These are phyloP conservation scores for Macrosteles quadrilineatus DNA, from an alignment of 1,140 invertebrate species.

Conservation along the genomic window DNA sequence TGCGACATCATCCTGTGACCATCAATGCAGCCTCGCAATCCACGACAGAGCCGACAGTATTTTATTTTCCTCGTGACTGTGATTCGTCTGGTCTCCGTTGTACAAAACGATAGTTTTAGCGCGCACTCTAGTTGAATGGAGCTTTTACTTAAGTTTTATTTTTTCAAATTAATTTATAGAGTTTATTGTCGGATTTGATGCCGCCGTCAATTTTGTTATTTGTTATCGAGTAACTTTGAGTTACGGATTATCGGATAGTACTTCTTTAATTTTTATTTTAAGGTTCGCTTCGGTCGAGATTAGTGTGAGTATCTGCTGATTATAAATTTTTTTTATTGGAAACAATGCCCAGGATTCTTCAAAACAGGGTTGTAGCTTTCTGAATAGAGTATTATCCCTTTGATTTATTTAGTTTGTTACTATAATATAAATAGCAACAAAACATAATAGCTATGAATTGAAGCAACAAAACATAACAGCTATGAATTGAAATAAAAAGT, in stretches of 20 bases:
- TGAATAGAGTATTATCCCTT: too few species aligned
- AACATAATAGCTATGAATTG: too few species aligned
- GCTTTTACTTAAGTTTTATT: constrained; percentile 24
- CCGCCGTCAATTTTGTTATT: constrained; percentile 5
- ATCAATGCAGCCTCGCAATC: not conserved
- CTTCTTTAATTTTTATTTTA: too few species aligned
- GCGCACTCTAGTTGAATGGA: constrained; percentile 16
- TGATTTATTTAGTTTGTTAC: too few species aligned
- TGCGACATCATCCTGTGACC: constrained; percentile 39
- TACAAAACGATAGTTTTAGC: constrained; percentile 18
- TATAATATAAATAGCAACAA: too few species aligned
- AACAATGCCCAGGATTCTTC: too few species aligned
- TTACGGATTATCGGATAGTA: not conserved
- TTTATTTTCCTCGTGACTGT: constrained; percentile 16
- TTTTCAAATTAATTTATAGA: constrained; percentile 3
- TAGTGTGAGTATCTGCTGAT: too few species aligned
- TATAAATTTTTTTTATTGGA: too few species aligned
- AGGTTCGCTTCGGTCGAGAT: too few species aligned
- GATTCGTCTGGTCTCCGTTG: constrained; percentile 9
- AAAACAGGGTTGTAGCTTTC: too few species aligned
- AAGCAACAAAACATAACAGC: too few species aligned
- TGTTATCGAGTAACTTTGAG: constrained; percentile 19
- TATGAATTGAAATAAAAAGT: too few species aligned
- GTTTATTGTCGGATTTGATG: constrained; percentile 5
- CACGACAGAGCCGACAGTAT: constrained; percentile 6